Percentiles rank a stretch among this genome's conserved stretches.
Evolutionary conservation across 2,888 invertebrate species (phyloP).

Genomic region (Bombylius major): DNA sequence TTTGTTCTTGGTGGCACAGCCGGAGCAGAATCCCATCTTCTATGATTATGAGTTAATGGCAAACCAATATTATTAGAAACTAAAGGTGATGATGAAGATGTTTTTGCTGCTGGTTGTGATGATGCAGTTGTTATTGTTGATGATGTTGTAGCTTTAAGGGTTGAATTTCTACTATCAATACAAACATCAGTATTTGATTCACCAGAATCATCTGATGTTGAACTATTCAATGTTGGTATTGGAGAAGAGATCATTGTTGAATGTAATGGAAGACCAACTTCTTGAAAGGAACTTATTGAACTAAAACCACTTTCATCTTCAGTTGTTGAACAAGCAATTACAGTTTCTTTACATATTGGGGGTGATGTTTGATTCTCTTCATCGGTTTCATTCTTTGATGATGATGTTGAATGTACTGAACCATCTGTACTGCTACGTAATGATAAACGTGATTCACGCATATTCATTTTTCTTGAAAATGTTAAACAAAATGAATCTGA

Average conservation of each 20-base stretch:
- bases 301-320: slow-evolving; percentile 81
- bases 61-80: slow-evolving; percentile 3
- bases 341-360: neutral
- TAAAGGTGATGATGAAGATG: neutral
- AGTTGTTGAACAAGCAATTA: slow-evolving; percentile 23
- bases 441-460: slow-evolving; percentile 34
- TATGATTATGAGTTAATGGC: slow-evolving; percentile 7
- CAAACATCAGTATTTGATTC: slow-evolving; percentile 13
- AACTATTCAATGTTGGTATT: slow-evolving; percentile 3
- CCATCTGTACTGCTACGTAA: slow-evolving; percentile 35
- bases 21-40: slow-evolving; percentile 14
- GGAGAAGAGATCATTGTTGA: slow-evolving; percentile 13
- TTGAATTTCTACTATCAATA: slow-evolving; percentile 28
- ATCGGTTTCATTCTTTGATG: slow-evolving; percentile 15
- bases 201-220: slow-evolving; percentile 12
- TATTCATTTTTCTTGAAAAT: slow-evolving; percentile 30
- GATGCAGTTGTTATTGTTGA: slow-evolving; percentile 14
- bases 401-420: slow-evolving; percentile 33
- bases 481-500: slow-evolving; percentile 10
- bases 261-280: slow-evolving; percentile 52
- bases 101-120: neutral
- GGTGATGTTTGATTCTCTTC: slow-evolving; percentile 5
- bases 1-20: slow-evolving; percentile 12
- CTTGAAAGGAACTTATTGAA: slow-evolving; percentile 74
- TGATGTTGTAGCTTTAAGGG: slow-evolving; percentile 24